A percentile compares a stretch with the other conserved stretches of the same genome.
These are phyloP conservation scores for Chinchilla lanigera DNA, from an alignment of 2,113 vertebrate species.

Conservation along the genomic window DNA sequence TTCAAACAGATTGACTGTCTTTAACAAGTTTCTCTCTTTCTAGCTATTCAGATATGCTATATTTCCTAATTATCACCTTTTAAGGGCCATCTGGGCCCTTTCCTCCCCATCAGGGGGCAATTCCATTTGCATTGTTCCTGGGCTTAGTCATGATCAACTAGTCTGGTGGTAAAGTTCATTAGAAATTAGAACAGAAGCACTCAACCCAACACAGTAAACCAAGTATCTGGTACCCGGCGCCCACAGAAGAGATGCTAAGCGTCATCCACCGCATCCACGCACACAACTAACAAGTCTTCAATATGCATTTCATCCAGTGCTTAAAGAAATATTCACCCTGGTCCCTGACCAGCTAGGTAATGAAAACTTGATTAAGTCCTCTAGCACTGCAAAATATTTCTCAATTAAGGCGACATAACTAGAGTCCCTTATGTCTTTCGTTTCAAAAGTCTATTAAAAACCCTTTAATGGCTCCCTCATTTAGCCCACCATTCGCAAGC, in stretches of 20 bases:
- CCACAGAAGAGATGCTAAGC: constrained; percentile 83
- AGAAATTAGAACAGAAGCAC: constrained; percentile 91
- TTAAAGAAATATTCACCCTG: constrained; percentile 83
- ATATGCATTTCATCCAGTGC: constrained; percentile 77
- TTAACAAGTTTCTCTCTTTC: constrained; percentile 91
- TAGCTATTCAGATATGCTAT: constrained; percentile 93
- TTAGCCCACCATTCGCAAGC: constrained; percentile 71
- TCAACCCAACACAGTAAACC: constrained; percentile 89
- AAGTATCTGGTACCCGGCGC: constrained; percentile 86
- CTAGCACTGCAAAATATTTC: constrained; percentile 79
- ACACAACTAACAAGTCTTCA: constrained; percentile 82
- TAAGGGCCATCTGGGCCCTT: constrained; percentile 99
- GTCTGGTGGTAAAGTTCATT: constrained; percentile 98
- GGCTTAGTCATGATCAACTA: constrained; percentile 98
- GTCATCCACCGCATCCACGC: constrained; percentile 80
- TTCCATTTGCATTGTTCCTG: constrained; percentile 99
- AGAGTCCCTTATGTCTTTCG: constrained; percentile 72
- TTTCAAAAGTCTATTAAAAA: constrained; percentile 82
- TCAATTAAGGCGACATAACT: constrained; percentile 82
- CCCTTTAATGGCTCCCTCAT: constrained; percentile 74
- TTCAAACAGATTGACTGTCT: constrained; percentile 92
- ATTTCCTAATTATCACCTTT: constrained; percentile 99
- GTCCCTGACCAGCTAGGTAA: constrained; percentile 81
- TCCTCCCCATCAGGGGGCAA: constrained; percentile 99
- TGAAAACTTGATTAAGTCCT: constrained; percentile 81